Evolutionary conservation across 2,888 invertebrate species (phyloP), one percentile per base, ranked within the genome.

Genomic region (Eupithecia tripunctaria): DNA sequence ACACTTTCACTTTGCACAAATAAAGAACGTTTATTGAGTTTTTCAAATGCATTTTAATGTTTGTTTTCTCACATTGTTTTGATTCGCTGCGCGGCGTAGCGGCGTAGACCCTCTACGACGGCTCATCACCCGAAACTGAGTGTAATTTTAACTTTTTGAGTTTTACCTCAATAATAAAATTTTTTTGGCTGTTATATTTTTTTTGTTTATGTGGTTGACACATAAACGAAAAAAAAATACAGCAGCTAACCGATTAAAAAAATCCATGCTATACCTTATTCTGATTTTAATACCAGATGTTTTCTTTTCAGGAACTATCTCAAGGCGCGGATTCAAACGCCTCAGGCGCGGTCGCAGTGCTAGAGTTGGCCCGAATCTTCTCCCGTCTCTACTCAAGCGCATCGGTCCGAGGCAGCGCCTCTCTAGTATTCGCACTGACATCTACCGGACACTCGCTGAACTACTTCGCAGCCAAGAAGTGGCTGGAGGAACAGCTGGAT

Each of bases 401-500:
- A 1, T 96, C 96, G 79, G 97, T 97, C 0, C 95, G 96, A 63
- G 97, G 97, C 0, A 96, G 95, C 68, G 96, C 96, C 64, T 96
- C 98, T 79, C 90, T 99, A 18, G 92, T 99, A 69, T 99, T 99
- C 89, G 95, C 98, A 70, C 94, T 99, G 71, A 96, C 98, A 38
- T 99, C 99, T 27, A 97, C 97, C 60, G 99, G 99, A 5, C 97
- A 98, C 88, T 95, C 97, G 56, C 92, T 97, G 12, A 99, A 99
- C 94, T 99, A 98, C 88, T 98, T 98, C 89, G 98, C 99, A 0
- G 97, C 98, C 60, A 99, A 99, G 91, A 98, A 98, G 85, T 99
- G 99, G 98, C 95, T 99, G 18, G 99, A 99, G 86, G 98, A 98
- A 85, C 98, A 98, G 85, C 88, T 98, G 75, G 99, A 99, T 86